Evolutionary conservation across 2,797 vertebrate genomes (phyloP).

Genomic region (Cuculus canorus): DNA sequence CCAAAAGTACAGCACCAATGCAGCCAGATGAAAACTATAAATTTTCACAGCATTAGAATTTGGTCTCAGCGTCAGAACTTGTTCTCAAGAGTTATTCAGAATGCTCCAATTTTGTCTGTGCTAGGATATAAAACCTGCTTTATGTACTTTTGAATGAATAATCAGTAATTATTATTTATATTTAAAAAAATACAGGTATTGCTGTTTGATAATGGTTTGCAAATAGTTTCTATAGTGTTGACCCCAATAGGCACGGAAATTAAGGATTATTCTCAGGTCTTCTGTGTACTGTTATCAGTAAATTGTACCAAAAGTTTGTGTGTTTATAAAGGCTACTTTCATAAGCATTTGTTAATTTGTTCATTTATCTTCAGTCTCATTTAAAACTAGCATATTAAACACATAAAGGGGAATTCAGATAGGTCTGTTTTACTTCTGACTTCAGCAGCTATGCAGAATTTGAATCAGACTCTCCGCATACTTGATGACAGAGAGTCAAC

Average conservation of each 20-base stretch:
- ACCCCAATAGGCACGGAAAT: not conserved
- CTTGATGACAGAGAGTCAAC: not conserved
- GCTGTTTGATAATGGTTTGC: not conserved
- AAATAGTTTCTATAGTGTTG: not conserved
- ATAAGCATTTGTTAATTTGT: not conserved
- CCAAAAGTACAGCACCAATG: not conserved
- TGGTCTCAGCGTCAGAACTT: not conserved
- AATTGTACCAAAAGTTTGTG: not conserved
- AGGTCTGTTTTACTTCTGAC: not conserved
- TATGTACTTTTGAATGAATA: not conserved
- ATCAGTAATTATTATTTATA: not conserved
- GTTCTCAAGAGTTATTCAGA: not conserved
- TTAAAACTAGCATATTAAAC: not conserved
- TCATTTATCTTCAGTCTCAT: not conserved
- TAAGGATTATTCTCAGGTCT: not conserved
- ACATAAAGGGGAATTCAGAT: not conserved
- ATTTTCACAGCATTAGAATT: not conserved
- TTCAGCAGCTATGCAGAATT: not conserved
- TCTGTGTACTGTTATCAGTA: not conserved
- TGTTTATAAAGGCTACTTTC: not conserved
- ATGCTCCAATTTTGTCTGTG: not conserved
- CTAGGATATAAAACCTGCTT: not conserved
- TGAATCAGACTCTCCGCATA: not conserved
- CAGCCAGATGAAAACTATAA: not conserved
- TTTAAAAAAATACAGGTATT: not conserved